These are phyloP conservation scores for Eupristina koningsbergeri DNA, from an alignment of 1,140 invertebrate genomes.

Conservation along the genomic window DNA sequence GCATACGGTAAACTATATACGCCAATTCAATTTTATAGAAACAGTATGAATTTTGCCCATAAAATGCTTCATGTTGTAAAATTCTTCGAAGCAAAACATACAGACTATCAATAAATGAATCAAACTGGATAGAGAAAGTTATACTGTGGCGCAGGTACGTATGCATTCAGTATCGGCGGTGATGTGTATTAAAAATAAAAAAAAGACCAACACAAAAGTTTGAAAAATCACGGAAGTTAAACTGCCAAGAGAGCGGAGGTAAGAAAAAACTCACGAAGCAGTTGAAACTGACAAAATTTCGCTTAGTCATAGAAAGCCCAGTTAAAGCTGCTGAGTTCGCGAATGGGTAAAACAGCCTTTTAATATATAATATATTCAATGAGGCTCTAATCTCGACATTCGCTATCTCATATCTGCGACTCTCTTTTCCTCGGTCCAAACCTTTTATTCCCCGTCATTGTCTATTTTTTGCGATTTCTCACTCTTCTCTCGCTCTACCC, in stretches of 20 bases:
- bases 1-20: neutral
- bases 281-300: neutral
- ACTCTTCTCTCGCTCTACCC: neutral
- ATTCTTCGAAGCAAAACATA: neutral
- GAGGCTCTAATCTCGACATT: neutral
- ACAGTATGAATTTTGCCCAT: neutral
- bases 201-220: neutral
- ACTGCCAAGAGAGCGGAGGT: neutral
- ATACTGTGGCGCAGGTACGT: neutral
- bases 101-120: neutral
- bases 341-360: conserved; percentile 17
- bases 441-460: neutral
- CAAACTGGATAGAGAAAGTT: conserved; percentile 1
- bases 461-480: neutral
- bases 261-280: neutral
- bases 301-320: neutral
- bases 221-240: neutral
- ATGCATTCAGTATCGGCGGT: neutral
- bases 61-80: conserved; percentile 13
- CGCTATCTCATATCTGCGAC: conserved; percentile 19
- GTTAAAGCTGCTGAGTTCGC: conserved; percentile 10
- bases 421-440: neutral
- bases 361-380: conserved; percentile 29
- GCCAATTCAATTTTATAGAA: conserved; percentile 1
- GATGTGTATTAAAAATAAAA: neutral